Base-by-base conservation (phyloP, 2,888 invertebrate genomes). In the Bugula neritina region DNA sequence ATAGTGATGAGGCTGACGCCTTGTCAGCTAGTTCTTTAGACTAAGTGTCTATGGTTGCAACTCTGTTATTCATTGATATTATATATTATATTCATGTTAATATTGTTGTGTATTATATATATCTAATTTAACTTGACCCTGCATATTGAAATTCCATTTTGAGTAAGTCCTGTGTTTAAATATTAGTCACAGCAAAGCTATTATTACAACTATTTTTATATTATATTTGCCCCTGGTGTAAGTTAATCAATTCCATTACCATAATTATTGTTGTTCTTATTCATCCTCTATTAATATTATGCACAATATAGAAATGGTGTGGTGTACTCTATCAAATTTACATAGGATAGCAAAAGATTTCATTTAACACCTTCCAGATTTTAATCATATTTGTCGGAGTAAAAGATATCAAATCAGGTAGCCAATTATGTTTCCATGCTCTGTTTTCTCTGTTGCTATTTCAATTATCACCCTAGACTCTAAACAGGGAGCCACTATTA, bases 1-100 rank as follows among this genome's bases (percentile, higher is more conserved):
- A 63, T 31, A 63, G 63, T 34, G 63, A 63, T n/a, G 63, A 63
- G 31, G 34, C 29, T 25, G 63, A 63, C 31, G 63, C 63, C 2
- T n/a, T 63, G 34, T 63, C 63, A 31, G 63, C 34, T 31, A 63
- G 34, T n/a, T 63, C 63, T 10, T 34, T 63, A 63, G 63, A 63
- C 27, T 63, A 31, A 31, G 13, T 43, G 43, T 17, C 43, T 10
- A 17, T 43, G 43, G 43, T 43, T 43, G n/a, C n/a, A n/a, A n/a
- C n/a, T n/a, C n/a, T n/a, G 43, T 43, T 43, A 43, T 5, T 43
- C 43, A 43, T 17, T 43, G 17, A 43, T 43, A 43, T 43, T 43
- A 43, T 43, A 43, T 43, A 43, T 43, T 43, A 43, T 43, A 43
- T 17, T 17, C 5, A 10, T 43, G 43, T 43, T 43, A 43, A 43